These are phyloP conservation scores for Macrotis lagotis DNA, from an alignment of 2,113 vertebrate species.

Conservation along the genomic window DNA sequence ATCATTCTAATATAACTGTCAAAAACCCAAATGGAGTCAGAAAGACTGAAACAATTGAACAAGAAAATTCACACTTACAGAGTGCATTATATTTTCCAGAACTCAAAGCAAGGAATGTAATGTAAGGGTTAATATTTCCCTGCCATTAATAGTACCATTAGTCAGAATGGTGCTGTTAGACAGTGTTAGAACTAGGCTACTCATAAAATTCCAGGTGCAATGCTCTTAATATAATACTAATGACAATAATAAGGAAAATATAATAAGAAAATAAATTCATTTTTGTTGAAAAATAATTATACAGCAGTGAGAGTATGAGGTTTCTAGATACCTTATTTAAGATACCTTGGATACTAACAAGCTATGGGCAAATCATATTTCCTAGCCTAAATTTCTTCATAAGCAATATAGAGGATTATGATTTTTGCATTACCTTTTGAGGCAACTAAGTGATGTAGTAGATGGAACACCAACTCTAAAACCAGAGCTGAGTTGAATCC, in stretches of 20 bases:
- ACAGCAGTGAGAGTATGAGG: background rate
- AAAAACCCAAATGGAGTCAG: background rate
- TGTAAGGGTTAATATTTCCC: background rate
- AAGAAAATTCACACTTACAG: background rate
- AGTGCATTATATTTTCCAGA: background rate
- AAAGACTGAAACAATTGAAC: background rate
- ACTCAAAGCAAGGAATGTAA: background rate
- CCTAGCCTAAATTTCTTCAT: background rate
- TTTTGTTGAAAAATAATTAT: background rate
- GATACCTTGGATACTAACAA: background rate
- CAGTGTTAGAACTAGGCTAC: background rate
- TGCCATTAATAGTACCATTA: background rate
- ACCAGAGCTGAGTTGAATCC: too few relatives aligned
- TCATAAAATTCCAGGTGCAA: background rate
- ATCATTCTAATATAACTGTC: background rate
- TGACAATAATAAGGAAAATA: too few relatives aligned
- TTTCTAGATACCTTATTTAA: background rate
- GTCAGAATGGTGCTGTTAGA: background rate
- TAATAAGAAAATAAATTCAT: background rate
- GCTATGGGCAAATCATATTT: background rate
- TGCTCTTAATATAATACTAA: background rate
- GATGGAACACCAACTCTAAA: too few relatives aligned
- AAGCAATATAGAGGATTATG: background rate
- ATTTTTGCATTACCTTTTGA: background rate
- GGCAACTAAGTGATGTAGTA: too few relatives aligned